phyloP scores from a whole-genome alignment of 2,797 vertebrate species.

The Diglossa cyanea region DNA sequence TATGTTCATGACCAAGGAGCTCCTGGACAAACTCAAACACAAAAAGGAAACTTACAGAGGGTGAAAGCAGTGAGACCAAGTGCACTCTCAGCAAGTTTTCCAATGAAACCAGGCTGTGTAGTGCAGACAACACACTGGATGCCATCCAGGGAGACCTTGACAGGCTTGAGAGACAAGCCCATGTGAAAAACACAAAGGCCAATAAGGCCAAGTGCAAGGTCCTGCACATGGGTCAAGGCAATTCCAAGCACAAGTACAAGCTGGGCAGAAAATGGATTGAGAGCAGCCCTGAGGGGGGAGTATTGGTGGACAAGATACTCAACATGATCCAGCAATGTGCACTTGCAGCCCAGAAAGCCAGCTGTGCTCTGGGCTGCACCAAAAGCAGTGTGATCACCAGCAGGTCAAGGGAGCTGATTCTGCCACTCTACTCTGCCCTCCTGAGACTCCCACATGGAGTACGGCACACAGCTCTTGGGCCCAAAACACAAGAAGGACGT shows the following conservation, averaged over 20 bases:
- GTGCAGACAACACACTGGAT: not conserved
- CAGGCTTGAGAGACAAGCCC: not conserved
- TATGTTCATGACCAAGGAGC: not conserved
- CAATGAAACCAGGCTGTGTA: not conserved
- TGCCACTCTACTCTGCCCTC: not conserved
- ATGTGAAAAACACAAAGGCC: not conserved
- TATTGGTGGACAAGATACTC: not conserved
- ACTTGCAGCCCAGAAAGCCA: not conserved
- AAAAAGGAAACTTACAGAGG: not conserved
- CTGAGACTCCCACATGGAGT: not conserved
- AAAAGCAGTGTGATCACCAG: not conserved
- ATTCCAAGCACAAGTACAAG: not conserved
- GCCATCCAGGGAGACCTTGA: not conserved
- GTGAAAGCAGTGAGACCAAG: not conserved
- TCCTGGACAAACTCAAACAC: not conserved
- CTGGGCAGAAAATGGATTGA: not conserved
- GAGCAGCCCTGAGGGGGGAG: not conserved
- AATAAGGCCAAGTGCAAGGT: not conserved
- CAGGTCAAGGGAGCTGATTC: not conserved
- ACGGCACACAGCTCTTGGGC: not conserved
- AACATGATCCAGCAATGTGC: not conserved
- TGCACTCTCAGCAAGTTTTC: not conserved
- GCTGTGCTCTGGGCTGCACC: not conserved
- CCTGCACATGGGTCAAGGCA: not conserved
- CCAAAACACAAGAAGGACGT: fast-evolving